These are phyloP conservation scores for Dasysyrphus tricinctus DNA, from an alignment of 2,888 invertebrate species.

Conservation along the genomic window DNA sequence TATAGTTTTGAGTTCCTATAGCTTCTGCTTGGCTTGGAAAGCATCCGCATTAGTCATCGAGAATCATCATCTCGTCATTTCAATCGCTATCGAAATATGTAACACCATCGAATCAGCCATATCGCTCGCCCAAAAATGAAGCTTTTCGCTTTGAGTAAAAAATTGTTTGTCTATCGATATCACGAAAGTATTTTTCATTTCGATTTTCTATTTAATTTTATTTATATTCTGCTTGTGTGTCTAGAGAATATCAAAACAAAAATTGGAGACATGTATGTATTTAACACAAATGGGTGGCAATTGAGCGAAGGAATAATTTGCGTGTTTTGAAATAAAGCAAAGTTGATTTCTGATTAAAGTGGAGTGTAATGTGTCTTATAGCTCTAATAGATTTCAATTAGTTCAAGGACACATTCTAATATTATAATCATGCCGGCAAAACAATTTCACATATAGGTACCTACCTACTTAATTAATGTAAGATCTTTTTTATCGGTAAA, in stretches of 20 bases:
- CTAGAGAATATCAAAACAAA: no score
- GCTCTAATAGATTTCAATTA: slow-evolving; percentile 13
- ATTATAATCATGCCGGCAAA: neutral
- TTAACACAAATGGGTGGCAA: neutral
- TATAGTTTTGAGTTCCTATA: neutral
- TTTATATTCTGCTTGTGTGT: neutral
- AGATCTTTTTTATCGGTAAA: no score
- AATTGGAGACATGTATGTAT: no score
- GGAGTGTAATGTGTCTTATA: neutral
- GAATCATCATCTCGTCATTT: slow-evolving; percentile 8
- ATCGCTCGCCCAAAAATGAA: neutral
- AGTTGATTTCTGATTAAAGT: neutral
- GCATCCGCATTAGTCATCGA: slow-evolving; percentile 53
- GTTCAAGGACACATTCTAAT: neutral
- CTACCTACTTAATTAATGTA: no score
- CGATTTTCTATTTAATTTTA: neutral
- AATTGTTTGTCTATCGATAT: neutral
- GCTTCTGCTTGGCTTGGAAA: slow-evolving; percentile 36
- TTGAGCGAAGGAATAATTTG: no score
- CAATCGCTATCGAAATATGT: slow-evolving; percentile 6
- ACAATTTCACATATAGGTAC: no score
- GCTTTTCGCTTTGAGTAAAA: neutral
- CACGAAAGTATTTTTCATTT: neutral
- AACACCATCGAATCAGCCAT: neutral
- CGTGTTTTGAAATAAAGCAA: neutral